A percentile compares a stretch with the other conserved stretches of the same genome.
Conservation (phyloP, 2,113 vertebrate genomes). For the Xenus cinereus region DNA sequence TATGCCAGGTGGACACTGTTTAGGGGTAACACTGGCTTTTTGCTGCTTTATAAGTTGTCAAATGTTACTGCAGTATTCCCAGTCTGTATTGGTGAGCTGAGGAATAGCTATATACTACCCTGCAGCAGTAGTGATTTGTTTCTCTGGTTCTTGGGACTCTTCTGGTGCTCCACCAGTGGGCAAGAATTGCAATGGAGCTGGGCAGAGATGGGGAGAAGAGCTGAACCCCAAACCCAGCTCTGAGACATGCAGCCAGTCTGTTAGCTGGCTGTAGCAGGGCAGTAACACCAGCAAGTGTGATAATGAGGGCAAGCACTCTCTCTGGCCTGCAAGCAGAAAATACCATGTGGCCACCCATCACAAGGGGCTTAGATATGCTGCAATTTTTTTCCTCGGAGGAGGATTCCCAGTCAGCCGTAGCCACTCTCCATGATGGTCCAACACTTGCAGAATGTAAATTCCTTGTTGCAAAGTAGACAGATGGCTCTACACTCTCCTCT, state of each 20-base stretch:
- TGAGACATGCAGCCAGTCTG: not conserved
- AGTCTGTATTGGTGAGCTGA: not conserved
- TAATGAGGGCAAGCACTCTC: not conserved
- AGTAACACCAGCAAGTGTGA: not conserved
- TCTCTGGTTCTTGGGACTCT: not conserved
- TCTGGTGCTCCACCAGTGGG: accelerated
- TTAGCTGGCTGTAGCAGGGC: not conserved
- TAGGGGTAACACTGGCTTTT: not conserved
- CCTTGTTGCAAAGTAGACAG: not conserved
- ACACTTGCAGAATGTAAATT: not conserved
- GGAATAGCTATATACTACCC: not conserved
- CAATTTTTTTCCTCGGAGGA: not conserved
- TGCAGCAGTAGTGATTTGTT: not conserved
- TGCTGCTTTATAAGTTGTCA: not conserved
- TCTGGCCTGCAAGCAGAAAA: not conserved
- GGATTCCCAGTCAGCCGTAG: not conserved
- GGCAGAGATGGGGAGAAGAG: not conserved
- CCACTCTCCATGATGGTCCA: not conserved
- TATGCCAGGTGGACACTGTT: not conserved
- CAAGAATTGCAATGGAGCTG: not conserved
- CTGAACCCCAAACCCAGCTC: not conserved
- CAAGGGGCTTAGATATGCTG: accelerated
- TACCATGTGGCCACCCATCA: not conserved
- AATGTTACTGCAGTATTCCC: not conserved
- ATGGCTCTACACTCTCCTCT: not conserved